phyloP scores from a whole-genome alignment of 1,140 invertebrate genomes.

The Steinernema khuongi region DNA sequence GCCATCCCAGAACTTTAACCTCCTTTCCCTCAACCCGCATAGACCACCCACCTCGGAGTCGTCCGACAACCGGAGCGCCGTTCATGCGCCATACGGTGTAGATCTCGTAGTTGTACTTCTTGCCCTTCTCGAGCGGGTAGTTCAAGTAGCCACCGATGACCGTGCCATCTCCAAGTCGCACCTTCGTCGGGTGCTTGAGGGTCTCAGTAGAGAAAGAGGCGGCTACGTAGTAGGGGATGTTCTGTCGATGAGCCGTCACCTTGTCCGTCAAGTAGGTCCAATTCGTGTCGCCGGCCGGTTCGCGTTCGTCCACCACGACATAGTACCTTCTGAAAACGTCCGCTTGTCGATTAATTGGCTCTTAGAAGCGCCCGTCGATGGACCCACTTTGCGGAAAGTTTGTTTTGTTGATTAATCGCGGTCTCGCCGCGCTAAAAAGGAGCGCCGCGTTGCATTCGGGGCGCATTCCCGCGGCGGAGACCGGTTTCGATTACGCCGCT shows the following conservation, averaged over 20 bases:
- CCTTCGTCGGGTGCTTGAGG: slow-evolving; percentile 40
- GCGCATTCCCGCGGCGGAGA: too few species aligned
- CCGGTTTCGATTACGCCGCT: too few species aligned
- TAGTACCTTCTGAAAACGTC: slow-evolving; percentile 51
- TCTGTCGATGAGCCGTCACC: slow-evolving; percentile 52
- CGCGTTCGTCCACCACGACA: slow-evolving; percentile 56
- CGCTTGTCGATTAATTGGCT: not conserved
- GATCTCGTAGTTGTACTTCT: slow-evolving; percentile 58
- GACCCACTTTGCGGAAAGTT: slow-evolving; percentile 21
- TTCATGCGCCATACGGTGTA: slow-evolving; percentile 54
- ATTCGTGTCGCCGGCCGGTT: slow-evolving; percentile 57
- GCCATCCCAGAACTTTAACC: not conserved
- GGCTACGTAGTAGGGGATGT: slow-evolving; percentile 57
- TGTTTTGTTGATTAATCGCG: too few species aligned
- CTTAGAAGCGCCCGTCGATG: not conserved
- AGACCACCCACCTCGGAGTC: slow-evolving; percentile 45
- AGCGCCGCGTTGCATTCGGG: too few species aligned
- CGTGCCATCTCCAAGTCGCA: slow-evolving; percentile 50
- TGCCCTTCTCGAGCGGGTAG: slow-evolving; percentile 56
- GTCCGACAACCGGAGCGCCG: slow-evolving; percentile 47
- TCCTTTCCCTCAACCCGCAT: not conserved
- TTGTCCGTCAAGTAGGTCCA: slow-evolving; percentile 58
- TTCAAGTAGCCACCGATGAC: slow-evolving; percentile 57
- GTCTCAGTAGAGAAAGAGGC: slow-evolving; percentile 53
- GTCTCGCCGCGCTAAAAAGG: too few species aligned